Evolutionary conservation across 2,888 invertebrate genomes (phyloP), one percentile per base, ranked within the genome.

Genomic region (Calameuta pallipes): DNA sequence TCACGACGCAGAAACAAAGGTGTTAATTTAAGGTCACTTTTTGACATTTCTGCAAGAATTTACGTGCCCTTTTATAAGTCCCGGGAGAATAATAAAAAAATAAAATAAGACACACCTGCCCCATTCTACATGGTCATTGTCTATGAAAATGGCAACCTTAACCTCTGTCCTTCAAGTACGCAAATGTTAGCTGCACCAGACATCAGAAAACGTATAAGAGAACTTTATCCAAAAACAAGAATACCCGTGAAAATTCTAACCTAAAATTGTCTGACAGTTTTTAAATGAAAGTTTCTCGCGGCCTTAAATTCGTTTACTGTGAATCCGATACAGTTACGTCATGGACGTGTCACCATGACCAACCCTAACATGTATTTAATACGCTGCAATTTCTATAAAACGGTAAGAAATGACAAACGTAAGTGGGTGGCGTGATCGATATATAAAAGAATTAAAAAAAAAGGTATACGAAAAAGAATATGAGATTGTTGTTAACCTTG

Each of bases 401-500:
- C 74, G 74, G 30, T 36, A 37, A 74, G 36, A 74, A 23, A 36
- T 37, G 30, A n/a, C 36, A 30, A 74, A 3, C n/a, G 74, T 34
- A 74, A 34, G 36, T 74, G n/a, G 36, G 74, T 34, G 11, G 74
- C 12, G 36, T 30, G 71, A 13, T n/a, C 74, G 37, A 37, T 69
- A 41, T 37, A 76, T 70, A 82, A 80, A 79, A 76, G 74, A n/a
- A 34, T 69, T 37, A 35, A 76, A 74, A 82, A 80, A 80, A 77
- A 77, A n/a, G 34, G 3, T 2, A 23, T 71, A 13, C 71, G 12
- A 13, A 75, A 35, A 77, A 81, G 75, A 80, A 82, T 76, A 76
- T 76, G 78, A 80, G 82, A 87, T 86, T 86, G 87, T 86, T 81
- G 87, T 87, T 80, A 83, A 80, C 87, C 87, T 87, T 86, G 84